These are phyloP conservation scores for Dicyrtoma fusca DNA, from an alignment of 2,888 invertebrate species.

Conservation along the genomic window DNA sequence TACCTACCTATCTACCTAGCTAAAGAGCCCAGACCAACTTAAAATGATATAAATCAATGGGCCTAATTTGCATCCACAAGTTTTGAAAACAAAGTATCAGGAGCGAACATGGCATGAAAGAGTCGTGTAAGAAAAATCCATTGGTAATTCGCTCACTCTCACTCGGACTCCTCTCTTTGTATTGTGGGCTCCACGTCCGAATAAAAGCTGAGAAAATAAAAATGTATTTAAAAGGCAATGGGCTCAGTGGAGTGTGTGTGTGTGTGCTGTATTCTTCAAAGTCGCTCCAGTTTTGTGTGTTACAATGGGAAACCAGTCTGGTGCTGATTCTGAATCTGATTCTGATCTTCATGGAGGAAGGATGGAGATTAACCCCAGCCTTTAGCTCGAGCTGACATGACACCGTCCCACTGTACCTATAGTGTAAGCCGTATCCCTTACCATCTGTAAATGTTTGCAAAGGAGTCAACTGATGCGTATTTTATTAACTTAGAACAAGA, in stretches of 20 bases:
- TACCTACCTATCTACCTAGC: too few relatives aligned
- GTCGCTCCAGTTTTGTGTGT: slow-evolving; percentile 15
- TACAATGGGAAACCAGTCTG: too few relatives aligned
- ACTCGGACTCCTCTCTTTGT: too few relatives aligned
- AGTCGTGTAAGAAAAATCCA: slow-evolving; percentile 4
- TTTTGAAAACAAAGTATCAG: slow-evolving; percentile 12
- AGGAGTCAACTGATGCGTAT: slow-evolving; percentile 37
- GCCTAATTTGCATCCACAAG: slow-evolving; percentile 16
- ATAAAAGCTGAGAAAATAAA: background rate
- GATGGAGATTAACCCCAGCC: background rate
- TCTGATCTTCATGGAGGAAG: too few relatives aligned
- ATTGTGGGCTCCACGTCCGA: background rate
- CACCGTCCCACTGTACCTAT: too few relatives aligned
- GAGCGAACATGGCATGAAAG: background rate
- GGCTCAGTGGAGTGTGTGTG: too few relatives aligned
- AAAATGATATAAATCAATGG: slow-evolving; percentile 8
- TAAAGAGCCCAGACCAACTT: slow-evolving; percentile 4
- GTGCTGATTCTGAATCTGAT: too few relatives aligned
- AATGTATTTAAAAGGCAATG: background rate
- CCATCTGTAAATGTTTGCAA: slow-evolving; percentile 33
- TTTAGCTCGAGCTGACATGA: background rate
- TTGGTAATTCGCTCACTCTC: background rate
- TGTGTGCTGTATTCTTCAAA: background rate
- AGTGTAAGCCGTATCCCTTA: slow-evolving; percentile 12
- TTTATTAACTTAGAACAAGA: slow-evolving; percentile 41